Conservation (phyloP, 2,113 vertebrate genomes). For the Rhinogobius similis region DNA sequence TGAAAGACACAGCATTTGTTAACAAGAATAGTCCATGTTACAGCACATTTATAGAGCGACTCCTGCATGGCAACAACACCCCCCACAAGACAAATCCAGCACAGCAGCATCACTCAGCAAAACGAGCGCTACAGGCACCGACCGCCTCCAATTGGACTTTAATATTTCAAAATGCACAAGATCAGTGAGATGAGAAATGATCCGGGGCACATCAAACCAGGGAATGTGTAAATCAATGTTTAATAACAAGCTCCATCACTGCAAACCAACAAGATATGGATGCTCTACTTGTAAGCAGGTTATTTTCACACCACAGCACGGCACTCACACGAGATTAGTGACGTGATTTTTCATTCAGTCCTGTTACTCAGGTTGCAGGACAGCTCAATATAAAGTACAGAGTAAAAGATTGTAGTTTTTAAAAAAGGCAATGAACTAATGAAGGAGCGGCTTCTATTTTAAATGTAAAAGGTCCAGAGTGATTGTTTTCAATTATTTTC, state of each 20-base stretch:
- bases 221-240: neutral
- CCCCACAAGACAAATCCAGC: conserved; percentile 12
- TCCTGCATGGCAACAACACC: conserved; percentile 47
- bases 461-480: neutral
- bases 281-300: conserved; percentile 17
- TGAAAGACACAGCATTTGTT: conserved; percentile 33
- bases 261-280: conserved; percentile 8
- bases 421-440: neutral
- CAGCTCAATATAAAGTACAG: neutral
- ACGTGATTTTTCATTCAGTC: neutral
- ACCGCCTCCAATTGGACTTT: neutral
- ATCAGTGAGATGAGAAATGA: conserved; percentile 8
- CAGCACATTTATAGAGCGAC: conserved; percentile 41
- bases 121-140: conserved; percentile 2
- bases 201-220: neutral
- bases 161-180: conserved; percentile 6
- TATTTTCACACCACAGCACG: conserved; percentile 17
- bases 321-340: neutral
- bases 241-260: neutral
- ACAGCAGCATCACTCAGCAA: conserved; percentile 24
- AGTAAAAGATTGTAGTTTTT: neutral
- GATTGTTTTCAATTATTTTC: neutral
- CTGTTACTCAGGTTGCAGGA: conserved; percentile 21
- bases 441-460: neutral
- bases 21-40: conserved; percentile 30